Conservation (phyloP, 2,888 invertebrate genomes). For the Operophtera brumata region DNA sequence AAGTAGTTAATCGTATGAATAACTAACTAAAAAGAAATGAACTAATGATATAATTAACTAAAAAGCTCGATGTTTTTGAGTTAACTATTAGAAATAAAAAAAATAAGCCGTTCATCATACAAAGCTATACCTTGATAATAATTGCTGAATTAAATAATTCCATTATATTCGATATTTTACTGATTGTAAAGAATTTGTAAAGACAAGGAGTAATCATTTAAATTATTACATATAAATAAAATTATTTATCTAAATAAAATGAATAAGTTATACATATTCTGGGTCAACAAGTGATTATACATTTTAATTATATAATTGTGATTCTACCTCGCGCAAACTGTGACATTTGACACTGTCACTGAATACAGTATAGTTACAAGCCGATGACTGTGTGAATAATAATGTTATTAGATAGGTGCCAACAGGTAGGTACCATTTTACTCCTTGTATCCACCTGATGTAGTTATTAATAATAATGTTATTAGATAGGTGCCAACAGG, state of each 20-base stretch:
- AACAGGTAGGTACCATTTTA: neutral
- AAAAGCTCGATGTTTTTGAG: too few relatives aligned
- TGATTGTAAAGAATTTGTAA: too few relatives aligned
- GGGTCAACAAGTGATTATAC: conserved; percentile 20
- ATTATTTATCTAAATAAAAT: conserved; percentile 4
- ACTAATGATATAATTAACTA: too few relatives aligned
- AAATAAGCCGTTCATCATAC: too few relatives aligned
- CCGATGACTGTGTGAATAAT: conserved; percentile 26
- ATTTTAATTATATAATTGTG: conserved; percentile 24
- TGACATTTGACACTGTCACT: conserved; percentile 44
- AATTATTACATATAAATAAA: conserved; percentile 2
- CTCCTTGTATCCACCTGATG: neutral
- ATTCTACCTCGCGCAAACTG: conserved; percentile 37
- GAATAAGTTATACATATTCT: conserved; percentile 14
- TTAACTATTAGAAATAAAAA: too few relatives aligned
- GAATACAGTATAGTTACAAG: neutral
- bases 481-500: too few relatives aligned
- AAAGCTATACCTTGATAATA: too few relatives aligned
- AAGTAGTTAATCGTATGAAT: too few relatives aligned
- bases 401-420: conserved; percentile 19
- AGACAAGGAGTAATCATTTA: neutral
- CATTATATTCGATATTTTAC: too few relatives aligned
- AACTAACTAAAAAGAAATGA: neutral
- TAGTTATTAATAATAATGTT: too few relatives aligned
- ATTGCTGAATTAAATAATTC: too few relatives aligned